Conservation (phyloP, 1,140 invertebrate species). For the Cotesia typhae region DNA sequence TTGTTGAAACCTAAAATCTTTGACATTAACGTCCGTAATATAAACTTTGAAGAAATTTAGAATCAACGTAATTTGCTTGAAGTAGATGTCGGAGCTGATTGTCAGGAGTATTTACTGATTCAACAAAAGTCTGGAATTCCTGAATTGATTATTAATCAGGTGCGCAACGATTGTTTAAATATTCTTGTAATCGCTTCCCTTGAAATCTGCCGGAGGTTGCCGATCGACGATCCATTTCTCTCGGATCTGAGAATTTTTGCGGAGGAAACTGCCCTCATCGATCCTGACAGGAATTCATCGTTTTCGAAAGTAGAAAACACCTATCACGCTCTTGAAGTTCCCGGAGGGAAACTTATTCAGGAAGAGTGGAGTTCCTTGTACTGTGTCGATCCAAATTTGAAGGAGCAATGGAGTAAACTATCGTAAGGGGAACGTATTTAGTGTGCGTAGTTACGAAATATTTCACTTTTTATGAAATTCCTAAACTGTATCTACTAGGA, state of each 20-base stretch:
- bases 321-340: not conserved
- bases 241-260: not conserved
- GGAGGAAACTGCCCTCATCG: not conserved
- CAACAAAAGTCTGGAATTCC: no score
- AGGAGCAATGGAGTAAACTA: no score
- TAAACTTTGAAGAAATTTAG: no score
- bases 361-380: not conserved
- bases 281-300: not conserved
- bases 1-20: no score
- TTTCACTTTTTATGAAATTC: no score
- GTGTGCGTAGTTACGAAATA: no score
- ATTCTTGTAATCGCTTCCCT: not conserved
- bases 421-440: no score
- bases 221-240: not conserved
- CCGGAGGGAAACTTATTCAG: not conserved
- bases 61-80: no score
- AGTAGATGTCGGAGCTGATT: no score
- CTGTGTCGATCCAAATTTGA: not conserved
- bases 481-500: no score
- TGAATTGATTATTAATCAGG: not conserved
- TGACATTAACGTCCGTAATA: no score
- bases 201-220: not conserved
- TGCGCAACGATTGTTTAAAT: not conserved
- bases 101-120: no score
- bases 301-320: not conserved